Base-by-base conservation (phyloP, 2,888 invertebrate species). In the Argynnis bischoffii region DNA sequence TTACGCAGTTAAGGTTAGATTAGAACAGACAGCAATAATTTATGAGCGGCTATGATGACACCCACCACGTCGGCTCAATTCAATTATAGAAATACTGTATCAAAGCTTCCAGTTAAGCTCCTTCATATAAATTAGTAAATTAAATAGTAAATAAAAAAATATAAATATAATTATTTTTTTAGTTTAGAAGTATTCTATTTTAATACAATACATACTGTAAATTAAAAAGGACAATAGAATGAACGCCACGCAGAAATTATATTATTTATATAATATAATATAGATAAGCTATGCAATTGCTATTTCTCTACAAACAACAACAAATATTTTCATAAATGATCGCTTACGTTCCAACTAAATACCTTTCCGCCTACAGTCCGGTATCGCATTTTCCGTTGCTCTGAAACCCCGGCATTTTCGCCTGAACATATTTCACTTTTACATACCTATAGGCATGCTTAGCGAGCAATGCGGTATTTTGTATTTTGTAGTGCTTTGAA, bases 41-140 rank as follows among this genome's bases (percentile, higher is more conserved):
- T 81, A 83, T 67, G 73, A 76, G 70, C 76, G 71, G 65, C 73
- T 72, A 69, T 71, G 77, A 77, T 78, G 79, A 83, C 81, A 82
- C 77, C 76, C 77, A 75, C 79, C 76, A 75, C 72, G 75, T 69
- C 76, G 76, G 79, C 79, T 81, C 81, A 76, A 82, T 86, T 82
- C 81, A 84, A 83, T 82, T 83, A 81, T 69, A 71, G 66, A 70
- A 73, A 61, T 51, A 67, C 53, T 59, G 26, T 66, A 15, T 55
- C 26, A 16, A 47, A 31, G n/a, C 31, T 4, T 61, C 14, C 48
- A 60, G 53, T 63, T 41, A 16, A 21, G 6, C 31, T 31, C 48
- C 11, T n/a, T 16, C 11, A 41, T 3, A 41, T 41, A 41, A 41
- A 11, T 41, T 41, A 41, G 11, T 41, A 1, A 8, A 41, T 41